A percentile compares a stretch with the other conserved stretches of the same genome.
Evolutionary conservation across 2,113 vertebrate species (phyloP).

Genomic region (Pseudois nayaur): DNA sequence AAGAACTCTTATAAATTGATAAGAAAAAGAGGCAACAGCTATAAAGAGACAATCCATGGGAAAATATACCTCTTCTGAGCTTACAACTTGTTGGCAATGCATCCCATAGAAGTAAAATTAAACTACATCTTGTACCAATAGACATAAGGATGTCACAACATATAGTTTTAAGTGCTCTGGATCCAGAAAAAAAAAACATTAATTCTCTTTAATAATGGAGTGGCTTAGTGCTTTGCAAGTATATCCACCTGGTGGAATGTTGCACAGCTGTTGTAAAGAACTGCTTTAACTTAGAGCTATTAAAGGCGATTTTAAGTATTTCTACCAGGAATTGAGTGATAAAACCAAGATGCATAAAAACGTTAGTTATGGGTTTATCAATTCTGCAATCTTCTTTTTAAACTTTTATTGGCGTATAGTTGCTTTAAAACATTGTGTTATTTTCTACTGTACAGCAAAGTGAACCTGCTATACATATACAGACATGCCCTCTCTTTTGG

Average conservation of each 20-base stretch:
- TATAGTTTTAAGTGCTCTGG: neutral
- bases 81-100: neutral
- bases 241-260: neutral
- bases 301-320: neutral
- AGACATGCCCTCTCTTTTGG: too few relatives aligned
- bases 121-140: neutral
- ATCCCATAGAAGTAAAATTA: neutral
- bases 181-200: neutral
- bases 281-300: neutral
- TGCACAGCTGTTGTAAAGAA: neutral
- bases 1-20: neutral
- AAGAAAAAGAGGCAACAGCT: neutral
- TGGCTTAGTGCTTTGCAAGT: neutral
- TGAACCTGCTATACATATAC: neutral
- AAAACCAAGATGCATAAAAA: neutral
- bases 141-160: neutral
- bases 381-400: neutral
- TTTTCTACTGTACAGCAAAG: neutral
- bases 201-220: neutral
- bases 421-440: neutral
- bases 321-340: neutral
- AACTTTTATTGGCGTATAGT: neutral
- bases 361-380: neutral
- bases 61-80: neutral
- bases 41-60: neutral